Base-by-base conservation (phyloP, 2,888 invertebrate genomes). In the Chrysotoxum bicinctum region DNA sequence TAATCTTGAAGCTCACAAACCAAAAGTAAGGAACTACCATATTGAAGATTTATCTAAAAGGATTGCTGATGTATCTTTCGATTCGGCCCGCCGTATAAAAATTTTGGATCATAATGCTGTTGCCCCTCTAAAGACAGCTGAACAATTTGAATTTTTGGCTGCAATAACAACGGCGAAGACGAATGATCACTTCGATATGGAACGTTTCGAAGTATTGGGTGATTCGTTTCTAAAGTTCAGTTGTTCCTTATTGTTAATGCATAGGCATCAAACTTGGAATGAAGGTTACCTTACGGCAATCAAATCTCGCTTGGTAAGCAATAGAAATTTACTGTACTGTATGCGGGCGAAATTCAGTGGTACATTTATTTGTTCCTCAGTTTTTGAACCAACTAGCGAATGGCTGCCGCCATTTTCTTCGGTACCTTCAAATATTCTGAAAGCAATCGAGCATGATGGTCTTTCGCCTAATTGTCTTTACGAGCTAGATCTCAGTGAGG, bases 191-290 rank as follows among this genome's bases (percentile, higher is more conserved):
- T 94, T 97, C 70, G 95, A 96, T 90, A 93, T 96, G 89, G 98
- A 98, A 91, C 93, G 97, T 6, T 92, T 96, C 40, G 97, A 98
- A 91, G 95, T 96, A 0, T 93, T 98, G 43, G 98, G 98, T 0
- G 98, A 98, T 92, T 95, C 97, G 0, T 96, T 96, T 88, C 92
- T 98, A 3, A 98, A 98, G 91, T 95, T 95, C 87, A 94, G 95
- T 30, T 92, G 93, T 8, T 95, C 97, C 0, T 91, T 96, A 0
- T 96, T 94, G 90, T 92, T 97, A 30, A 95, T 94, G 88, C 93
- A 94, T 82, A 92, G 92, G 5, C 96, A 94, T 90, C 93, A 94
- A 0, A 91, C 92, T 0, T 94, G 94, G 89, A 94, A 95, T 88
- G 97, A 98, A 91, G 97, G 97, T 0, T 93, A 93, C 76, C 92